A percentile compares a stretch with the other conserved stretches of the same genome.
Evolutionary conservation across 2,797 vertebrate genomes (phyloP).

Genomic region (Sebastes kiyomatsui): DNA sequence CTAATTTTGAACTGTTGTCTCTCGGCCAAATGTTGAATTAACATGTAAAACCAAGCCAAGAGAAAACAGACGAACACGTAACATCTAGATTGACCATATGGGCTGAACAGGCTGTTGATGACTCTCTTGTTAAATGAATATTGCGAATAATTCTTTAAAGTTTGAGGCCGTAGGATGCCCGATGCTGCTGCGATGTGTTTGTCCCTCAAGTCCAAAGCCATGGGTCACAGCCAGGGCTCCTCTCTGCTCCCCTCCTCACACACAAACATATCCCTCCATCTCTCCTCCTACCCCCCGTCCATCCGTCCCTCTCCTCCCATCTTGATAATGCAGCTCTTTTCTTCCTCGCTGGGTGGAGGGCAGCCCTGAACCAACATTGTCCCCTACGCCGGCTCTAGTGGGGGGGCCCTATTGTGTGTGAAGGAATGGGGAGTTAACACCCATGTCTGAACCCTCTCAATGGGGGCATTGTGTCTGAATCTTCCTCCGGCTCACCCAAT

Average conservation of each 20-base stretch:
- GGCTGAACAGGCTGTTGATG: neutral
- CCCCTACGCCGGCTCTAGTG: conserved; percentile 73
- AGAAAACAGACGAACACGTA: neutral
- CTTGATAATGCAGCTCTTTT: conserved; percentile 79
- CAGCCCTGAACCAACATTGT: conserved; percentile 83
- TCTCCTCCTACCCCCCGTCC: conserved; percentile 18
- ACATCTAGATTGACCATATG: neutral
- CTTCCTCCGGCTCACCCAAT: conserved; percentile 72
- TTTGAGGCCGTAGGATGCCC: neutral
- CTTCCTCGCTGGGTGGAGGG: conserved; percentile 72
- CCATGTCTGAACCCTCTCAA: conserved; percentile 82
- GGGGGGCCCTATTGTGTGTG: conserved; percentile 83
- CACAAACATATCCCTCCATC: conserved; percentile 69
- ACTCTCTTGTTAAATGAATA: neutral
- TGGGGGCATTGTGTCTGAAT: conserved; percentile 86
- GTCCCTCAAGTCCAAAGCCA: conserved; percentile 80
- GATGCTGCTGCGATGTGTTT: conserved; percentile 21
- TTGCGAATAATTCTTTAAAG: neutral
- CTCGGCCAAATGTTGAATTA: neutral
- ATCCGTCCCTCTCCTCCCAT: conserved; percentile 53
- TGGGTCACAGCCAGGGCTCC: conserved; percentile 53
- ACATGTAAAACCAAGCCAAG: neutral
- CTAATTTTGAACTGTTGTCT: neutral
- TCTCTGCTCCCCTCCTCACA: conserved; percentile 36
- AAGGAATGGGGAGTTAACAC: conserved; percentile 84